Percentiles rank a stretch among this genome's conserved stretches.
phyloP scores from a whole-genome alignment of 2,888 invertebrate genomes.

The Drosophila tanythrix region DNA sequence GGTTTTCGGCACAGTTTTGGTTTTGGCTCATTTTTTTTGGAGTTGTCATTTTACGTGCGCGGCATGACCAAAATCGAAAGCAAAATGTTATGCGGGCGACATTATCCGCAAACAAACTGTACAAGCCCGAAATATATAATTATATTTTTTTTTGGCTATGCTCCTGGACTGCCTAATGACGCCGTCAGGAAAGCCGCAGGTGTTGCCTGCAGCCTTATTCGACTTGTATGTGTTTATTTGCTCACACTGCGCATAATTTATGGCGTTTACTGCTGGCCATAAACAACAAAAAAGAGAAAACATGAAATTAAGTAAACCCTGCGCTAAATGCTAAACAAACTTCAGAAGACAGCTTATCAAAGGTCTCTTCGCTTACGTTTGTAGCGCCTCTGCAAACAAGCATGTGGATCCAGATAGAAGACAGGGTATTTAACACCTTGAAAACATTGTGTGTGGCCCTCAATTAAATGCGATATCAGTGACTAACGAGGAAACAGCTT shows the following conservation, averaged over 20 bases:
- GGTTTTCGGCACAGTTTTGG: constrained; percentile 26
- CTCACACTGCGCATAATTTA: constrained; percentile 73
- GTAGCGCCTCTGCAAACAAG: constrained; percentile 35
- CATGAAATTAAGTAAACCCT: constrained; percentile 28
- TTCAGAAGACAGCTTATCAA: constrained; percentile 56
- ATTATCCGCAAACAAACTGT: constrained; percentile 60
- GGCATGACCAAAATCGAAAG: constrained; percentile 56
- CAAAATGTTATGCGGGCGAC: constrained; percentile 59
- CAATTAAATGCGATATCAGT: constrained; percentile 27
- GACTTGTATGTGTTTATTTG: constrained; percentile 43
- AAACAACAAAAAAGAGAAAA: constrained; percentile 20
- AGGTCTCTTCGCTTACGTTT: constrained; percentile 3
- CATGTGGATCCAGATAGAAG: constrained; percentile 10
- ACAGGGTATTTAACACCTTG: constrained; percentile 65
- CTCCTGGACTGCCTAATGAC: constrained; percentile 71
- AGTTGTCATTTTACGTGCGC: constrained; percentile 53
- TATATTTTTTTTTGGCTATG: constrained; percentile 34
- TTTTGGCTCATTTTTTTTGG: constrained; percentile 11
- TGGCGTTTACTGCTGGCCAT: constrained; percentile 39
- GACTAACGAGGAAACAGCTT: too few species aligned
- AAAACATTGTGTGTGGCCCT: constrained; percentile 52
- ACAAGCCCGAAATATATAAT: constrained; percentile 30
- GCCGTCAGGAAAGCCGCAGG: constrained; percentile 62
- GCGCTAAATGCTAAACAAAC: constrained; percentile 58
- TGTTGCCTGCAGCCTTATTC: constrained; percentile 37